A percentile compares a stretch with the other conserved stretches of the same genome.
phyloP scores from a whole-genome alignment of 64 coral and sea anemone species.

The Actinia tenebrosa region DNA sequence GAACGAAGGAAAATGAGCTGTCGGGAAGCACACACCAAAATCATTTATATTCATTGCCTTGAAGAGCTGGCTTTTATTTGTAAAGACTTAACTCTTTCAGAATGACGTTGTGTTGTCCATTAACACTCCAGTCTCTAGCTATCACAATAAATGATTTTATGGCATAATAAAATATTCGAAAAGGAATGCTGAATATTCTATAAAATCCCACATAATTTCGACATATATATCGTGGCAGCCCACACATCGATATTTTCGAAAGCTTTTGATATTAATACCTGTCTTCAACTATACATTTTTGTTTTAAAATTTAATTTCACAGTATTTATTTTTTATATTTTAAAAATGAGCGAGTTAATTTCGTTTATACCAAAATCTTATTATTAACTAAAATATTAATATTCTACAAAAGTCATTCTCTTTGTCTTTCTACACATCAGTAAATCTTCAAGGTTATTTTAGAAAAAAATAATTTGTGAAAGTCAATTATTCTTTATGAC shows the following conservation, averaged over 20 bases:
- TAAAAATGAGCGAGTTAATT: no score
- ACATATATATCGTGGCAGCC: not conserved
- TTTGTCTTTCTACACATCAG: no score
- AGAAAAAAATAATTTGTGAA: not conserved
- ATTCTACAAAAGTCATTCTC: no score
- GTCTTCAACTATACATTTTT: not conserved
- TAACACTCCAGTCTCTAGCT: not conserved
- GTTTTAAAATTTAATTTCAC: not conserved
- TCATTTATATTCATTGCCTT: not conserved
- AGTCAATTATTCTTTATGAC: not conserved
- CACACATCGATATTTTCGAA: not conserved
- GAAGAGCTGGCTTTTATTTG: not conserved
- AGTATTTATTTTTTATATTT: not conserved
- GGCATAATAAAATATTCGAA: not conserved
- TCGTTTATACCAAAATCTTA: no score
- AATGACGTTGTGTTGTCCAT: not conserved
- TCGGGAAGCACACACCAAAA: not conserved
- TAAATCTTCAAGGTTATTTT: not conserved
- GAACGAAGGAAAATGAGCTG: not conserved
- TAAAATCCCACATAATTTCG: not conserved
- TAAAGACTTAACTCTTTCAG: constrained; percentile 14
- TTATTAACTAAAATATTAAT: no score
- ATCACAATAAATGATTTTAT: not conserved
- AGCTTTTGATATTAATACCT: not conserved
- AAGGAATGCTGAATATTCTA: not conserved